These are phyloP conservation scores for Drosophila melanocephala DNA, from an alignment of 2,888 invertebrate genomes.

Conservation along the genomic window DNA sequence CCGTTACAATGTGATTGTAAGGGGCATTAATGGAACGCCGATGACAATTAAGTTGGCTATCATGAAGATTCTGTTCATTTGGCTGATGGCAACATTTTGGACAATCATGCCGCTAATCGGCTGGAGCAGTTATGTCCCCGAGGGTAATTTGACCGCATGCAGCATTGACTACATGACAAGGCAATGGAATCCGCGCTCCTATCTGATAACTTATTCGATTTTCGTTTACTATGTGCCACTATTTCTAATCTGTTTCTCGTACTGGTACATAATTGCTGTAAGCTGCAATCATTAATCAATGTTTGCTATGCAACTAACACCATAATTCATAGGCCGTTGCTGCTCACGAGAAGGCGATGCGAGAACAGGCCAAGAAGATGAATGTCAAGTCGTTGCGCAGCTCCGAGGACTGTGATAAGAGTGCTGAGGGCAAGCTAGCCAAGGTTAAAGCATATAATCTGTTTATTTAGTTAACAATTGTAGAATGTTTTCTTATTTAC, in stretches of 20 bases:
- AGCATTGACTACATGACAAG: conserved; percentile 94
- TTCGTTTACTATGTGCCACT: conserved; percentile 93
- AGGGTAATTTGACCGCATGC: conserved; percentile 97
- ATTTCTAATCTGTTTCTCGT: conserved; percentile 93
- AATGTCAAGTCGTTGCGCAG: conserved; percentile 95
- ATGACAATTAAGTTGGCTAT: conserved; percentile 93
- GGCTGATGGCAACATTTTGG: conserved; percentile 92
- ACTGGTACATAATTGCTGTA: conserved; percentile 93
- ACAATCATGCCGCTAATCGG: conserved; percentile 94
- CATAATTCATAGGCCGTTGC: conserved; percentile 49
- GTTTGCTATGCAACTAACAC: conserved; percentile 10
- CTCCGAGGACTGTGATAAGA: conserved; percentile 91
- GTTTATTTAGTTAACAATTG: background rate
- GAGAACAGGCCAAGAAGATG: conserved; percentile 97
- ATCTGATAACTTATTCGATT: conserved; percentile 91
- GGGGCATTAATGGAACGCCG: conserved; percentile 93
- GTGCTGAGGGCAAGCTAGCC: conserved; percentile 94
- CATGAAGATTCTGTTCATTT: conserved; percentile 91
- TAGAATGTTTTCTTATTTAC: background rate
- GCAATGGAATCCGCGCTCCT: conserved; percentile 91
- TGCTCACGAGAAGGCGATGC: conserved; percentile 93
- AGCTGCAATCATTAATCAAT: background rate
- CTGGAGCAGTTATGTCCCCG: conserved; percentile 96
- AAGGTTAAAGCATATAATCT: conserved; percentile 85
- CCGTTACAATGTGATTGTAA: conserved; percentile 97